Evolutionary conservation across 2,888 invertebrate species (phyloP).

Genomic region (Eueremaeus valkanovi): DNA sequence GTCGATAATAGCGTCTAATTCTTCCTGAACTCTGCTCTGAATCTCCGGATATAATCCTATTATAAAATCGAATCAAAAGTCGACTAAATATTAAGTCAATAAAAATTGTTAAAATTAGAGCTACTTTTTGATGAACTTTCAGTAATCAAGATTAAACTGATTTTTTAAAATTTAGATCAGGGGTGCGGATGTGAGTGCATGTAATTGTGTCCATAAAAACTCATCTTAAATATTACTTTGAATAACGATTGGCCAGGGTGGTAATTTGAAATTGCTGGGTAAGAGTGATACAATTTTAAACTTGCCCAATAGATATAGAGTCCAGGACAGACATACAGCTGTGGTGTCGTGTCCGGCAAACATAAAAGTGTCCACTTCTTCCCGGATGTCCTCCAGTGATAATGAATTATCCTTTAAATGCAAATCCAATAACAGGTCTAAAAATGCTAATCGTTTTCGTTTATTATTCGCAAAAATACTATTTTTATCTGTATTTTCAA

Average conservation of each 20-base stretch:
- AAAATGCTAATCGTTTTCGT: conserved; percentile 52
- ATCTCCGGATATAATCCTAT: conserved; percentile 41
- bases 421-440: conserved; percentile 54
- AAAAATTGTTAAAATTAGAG: no score
- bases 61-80: no score
- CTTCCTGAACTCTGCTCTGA: conserved; percentile 43
- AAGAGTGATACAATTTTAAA: background rate
- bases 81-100: no score
- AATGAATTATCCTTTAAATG: conserved; percentile 49
- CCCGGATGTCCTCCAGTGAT: conserved; percentile 53
- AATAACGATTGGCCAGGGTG: no score
- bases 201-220: no score
- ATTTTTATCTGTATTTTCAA: background rate
- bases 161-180: no score
- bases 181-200: no score
- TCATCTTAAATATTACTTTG: no score
- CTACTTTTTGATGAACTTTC: no score
- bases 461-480: background rate
- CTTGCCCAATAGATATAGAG: conserved; percentile 48
- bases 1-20: conserved; percentile 40
- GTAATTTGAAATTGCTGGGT: background rate
- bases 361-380: conserved; percentile 54
- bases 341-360: conserved; percentile 49
- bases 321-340: conserved; percentile 44
- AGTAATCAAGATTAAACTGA: no score